A percentile compares a stretch with the other conserved stretches of the same genome.
Conservation (phyloP, 1,140 invertebrate genomes). For the Fopius arisanus region DNA sequence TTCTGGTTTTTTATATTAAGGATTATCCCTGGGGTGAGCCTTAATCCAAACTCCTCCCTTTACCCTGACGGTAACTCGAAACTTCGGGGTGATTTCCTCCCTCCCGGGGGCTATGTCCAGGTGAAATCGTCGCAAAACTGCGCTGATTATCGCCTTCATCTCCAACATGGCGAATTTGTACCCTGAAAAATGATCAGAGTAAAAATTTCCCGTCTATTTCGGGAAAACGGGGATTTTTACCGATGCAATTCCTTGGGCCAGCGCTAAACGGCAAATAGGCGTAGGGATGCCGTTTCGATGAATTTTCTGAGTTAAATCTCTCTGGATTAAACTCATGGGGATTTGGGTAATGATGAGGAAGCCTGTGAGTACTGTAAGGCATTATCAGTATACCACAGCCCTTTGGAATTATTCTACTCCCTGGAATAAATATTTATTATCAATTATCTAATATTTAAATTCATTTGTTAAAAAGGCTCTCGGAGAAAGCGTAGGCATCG, state of each 20-base stretch:
- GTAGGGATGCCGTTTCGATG: constrained; percentile 67
- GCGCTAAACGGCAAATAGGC: constrained; percentile 77
- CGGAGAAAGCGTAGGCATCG: too few species aligned
- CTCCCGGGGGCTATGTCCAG: constrained; percentile 63
- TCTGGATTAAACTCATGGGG: constrained; percentile 79
- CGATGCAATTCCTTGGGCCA: constrained; percentile 75
- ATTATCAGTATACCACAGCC: constrained; percentile 62
- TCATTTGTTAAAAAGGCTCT: too few species aligned
- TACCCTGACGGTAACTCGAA: constrained; percentile 66
- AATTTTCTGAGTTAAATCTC: constrained; percentile 70
- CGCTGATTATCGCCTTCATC: constrained; percentile 74
- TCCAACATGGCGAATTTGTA: constrained; percentile 78
- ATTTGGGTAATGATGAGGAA: constrained; percentile 72
- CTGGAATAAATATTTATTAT: constrained; percentile 36
- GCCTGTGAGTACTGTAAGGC: constrained; percentile 72
- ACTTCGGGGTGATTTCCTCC: constrained; percentile 61
- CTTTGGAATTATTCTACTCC: constrained; percentile 50
- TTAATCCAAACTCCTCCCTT: constrained; percentile 67
- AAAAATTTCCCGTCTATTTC: background rate
- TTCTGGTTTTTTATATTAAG: background rate
- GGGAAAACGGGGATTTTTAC: constrained; percentile 49
- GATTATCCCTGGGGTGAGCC: background rate
- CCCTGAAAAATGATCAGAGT: constrained; percentile 52
- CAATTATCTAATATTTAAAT: too few species aligned
- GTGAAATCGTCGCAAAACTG: constrained; percentile 70